Conservation (phyloP, 2,797 vertebrate genomes). For the Podarcis lilfordi region DNA sequence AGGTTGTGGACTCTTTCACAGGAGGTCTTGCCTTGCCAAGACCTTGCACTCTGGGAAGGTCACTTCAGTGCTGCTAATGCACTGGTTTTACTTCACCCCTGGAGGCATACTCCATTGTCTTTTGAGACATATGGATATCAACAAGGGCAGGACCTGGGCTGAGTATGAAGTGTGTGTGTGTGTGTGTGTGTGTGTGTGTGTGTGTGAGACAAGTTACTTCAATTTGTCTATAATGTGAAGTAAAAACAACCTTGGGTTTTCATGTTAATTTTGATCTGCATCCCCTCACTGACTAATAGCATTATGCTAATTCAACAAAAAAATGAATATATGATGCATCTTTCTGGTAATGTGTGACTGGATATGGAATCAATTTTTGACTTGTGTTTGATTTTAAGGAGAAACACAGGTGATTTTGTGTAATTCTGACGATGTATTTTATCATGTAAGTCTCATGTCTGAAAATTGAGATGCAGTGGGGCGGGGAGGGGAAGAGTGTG, state of each 20-base stretch:
- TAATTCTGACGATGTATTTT: neutral
- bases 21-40: too few species aligned
- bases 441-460: neutral
- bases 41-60: too few species aligned
- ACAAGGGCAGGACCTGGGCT: neutral
- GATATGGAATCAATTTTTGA: neutral
- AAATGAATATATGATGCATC: neutral
- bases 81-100: too few species aligned
- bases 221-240: neutral
- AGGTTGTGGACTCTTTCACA: too few species aligned
- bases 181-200: too few species aligned
- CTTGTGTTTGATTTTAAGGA: neutral
- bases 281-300: neutral
- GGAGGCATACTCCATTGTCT: too few species aligned
- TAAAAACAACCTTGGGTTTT: neutral
- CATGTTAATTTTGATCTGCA: neutral
- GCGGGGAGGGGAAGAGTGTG: neutral
- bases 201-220: neutral
- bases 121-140: too few species aligned
- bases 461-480: neutral
- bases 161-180: too few species aligned
- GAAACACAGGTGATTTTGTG: neutral
- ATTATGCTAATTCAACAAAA: neutral
- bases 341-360: neutral
- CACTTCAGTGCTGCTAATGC: too few species aligned